Evolutionary conservation across 2,888 invertebrate species (phyloP).

Genomic region (Stenchaetothrips biformis): DNA sequence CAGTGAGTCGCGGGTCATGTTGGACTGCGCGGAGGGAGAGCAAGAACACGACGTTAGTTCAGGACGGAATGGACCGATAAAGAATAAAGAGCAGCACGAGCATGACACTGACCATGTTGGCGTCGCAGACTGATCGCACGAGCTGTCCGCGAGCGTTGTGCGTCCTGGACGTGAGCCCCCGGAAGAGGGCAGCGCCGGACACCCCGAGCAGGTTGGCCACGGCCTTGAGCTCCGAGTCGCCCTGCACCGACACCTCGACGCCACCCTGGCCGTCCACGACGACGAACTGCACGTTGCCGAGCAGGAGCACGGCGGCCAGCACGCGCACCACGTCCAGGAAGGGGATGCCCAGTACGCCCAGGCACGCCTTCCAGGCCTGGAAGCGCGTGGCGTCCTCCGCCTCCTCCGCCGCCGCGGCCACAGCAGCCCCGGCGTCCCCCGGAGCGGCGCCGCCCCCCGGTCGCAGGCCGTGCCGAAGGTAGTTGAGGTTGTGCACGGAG

Average conservation of each 20-base stretch:
- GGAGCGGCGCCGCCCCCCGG: not conserved
- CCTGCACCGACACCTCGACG: conserved; percentile 62
- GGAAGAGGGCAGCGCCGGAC: conserved; percentile 65
- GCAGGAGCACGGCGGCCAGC: conserved; percentile 79
- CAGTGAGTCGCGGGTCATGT: conserved; percentile 80
- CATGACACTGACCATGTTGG: conserved; percentile 58
- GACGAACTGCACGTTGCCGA: conserved; percentile 87
- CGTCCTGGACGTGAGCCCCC: conserved; percentile 78
- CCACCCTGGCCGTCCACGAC: conserved; percentile 51
- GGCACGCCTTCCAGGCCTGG: conserved; percentile 87
- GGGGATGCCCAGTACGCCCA: conserved; percentile 87
- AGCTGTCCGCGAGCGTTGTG: conserved; percentile 72
- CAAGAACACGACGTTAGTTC: not conserved
- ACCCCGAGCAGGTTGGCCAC: conserved; percentile 80
- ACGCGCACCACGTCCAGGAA: conserved; percentile 90
- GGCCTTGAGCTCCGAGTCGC: conserved; percentile 77
- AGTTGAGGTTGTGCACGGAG: conserved; percentile 72
- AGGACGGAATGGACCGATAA: no score
- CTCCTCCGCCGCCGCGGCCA: conserved; percentile 64
- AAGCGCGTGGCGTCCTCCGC: conserved; percentile 70
- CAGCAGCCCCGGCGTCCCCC: not conserved
- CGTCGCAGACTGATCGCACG: conserved; percentile 74
- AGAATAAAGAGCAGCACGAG: not conserved
- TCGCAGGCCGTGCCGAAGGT: conserved; percentile 61
- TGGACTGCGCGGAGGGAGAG: conserved; percentile 52